A percentile compares a stretch with the other conserved stretches of the same genome.
These are phyloP conservation scores for Synchiropus splendidus DNA, from an alignment of 2,113 vertebrate genomes.

Conservation along the genomic window DNA sequence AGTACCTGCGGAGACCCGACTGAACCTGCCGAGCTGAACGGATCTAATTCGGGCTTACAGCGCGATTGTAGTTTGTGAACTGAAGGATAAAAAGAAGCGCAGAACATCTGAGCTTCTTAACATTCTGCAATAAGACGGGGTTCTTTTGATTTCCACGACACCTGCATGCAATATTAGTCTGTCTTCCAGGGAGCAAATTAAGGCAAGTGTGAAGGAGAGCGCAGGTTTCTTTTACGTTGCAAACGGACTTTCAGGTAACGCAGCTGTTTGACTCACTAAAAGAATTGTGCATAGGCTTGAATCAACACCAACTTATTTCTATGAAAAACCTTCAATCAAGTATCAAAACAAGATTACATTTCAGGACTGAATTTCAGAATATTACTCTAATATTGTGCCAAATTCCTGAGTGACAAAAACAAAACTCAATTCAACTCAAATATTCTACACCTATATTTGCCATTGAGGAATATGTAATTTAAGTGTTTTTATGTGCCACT, in stretches of 20 bases:
- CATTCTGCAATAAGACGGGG: neutral
- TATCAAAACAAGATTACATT: slow-evolving; percentile 1
- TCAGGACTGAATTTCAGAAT: no score
- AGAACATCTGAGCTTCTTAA: slow-evolving; percentile 36
- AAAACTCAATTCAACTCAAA: no score
- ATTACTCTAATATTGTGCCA: no score
- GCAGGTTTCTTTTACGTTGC: slow-evolving; percentile 6
- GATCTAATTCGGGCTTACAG: no score
- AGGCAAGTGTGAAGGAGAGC: slow-evolving; percentile 15
- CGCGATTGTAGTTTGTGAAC: no score
- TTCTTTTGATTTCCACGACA: slow-evolving; percentile 26
- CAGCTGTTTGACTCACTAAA: slow-evolving; percentile 8
- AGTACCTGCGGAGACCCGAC: slow-evolving; percentile 9
- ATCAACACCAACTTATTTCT: slow-evolving; percentile 24
- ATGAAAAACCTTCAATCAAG: no score
- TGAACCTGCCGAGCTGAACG: neutral
- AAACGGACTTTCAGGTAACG: slow-evolving; percentile 11
- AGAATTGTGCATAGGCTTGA: slow-evolving; percentile 51
- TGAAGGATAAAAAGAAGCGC: slow-evolving; percentile 19
- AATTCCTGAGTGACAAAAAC: no score
- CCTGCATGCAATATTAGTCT: slow-evolving; percentile 37
- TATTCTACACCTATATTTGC: no score
- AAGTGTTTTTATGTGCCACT: no score
- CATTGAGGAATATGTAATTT: no score
- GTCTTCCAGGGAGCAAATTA: slow-evolving; percentile 8